These are phyloP conservation scores for Sinocyclocheilus anophthalmus DNA, from an alignment of 2,113 vertebrate genomes.

Conservation along the genomic window DNA sequence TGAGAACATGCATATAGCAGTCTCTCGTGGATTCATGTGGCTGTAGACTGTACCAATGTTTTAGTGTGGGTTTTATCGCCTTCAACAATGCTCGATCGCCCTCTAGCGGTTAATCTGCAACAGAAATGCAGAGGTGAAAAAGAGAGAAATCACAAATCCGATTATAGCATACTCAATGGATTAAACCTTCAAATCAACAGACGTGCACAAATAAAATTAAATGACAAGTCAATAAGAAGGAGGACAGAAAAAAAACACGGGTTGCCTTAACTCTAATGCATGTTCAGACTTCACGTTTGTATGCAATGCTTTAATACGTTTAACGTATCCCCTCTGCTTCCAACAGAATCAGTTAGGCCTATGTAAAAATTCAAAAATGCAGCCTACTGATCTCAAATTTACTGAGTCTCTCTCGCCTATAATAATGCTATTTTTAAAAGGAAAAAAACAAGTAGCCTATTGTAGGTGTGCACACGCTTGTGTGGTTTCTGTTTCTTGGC, in stretches of 20 bases:
- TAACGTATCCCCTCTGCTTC: background rate
- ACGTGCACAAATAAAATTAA: background rate
- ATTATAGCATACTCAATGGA: background rate
- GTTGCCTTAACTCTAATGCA: background rate
- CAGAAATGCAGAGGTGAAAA: background rate
- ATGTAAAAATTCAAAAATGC: background rate
- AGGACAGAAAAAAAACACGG: background rate
- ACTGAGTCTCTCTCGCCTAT: background rate
- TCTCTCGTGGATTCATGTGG: background rate
- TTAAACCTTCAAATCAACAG: background rate
- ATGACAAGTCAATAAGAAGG: background rate
- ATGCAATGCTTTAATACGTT: background rate
- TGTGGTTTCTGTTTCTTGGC: background rate
- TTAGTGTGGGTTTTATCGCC: background rate
- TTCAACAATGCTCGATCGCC: slow-evolving; percentile 54
- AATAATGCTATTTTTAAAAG: background rate
- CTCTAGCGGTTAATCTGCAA: slow-evolving; percentile 56
- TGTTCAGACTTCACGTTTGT: background rate
- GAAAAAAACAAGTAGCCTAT: background rate
- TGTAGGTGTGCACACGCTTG: background rate
- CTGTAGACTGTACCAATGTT: background rate
- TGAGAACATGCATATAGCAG: background rate
- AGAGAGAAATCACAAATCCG: background rate
- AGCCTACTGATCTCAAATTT: background rate
- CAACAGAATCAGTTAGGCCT: background rate